Base-by-base conservation (phyloP, 2,113 vertebrate species). In the Ranitomeya variabilis region DNA sequence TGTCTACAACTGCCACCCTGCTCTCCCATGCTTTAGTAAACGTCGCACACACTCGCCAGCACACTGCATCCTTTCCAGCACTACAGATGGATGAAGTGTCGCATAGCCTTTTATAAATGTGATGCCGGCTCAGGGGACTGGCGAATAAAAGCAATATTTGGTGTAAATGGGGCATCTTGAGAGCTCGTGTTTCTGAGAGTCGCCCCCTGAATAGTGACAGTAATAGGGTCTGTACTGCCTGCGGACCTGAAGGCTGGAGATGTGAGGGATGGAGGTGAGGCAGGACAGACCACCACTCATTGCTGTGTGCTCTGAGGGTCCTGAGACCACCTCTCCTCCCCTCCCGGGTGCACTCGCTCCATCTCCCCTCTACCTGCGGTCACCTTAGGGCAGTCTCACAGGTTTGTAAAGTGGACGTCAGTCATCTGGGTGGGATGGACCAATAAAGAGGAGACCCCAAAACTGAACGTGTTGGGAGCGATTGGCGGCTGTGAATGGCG, bases 401-500 rank as follows among this genome's bases (percentile, higher is more conserved):
- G 52, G 45, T 67, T 16, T 71, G 59, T 66, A 52, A 64, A 23
- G 73, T 54, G 69, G 71, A 55, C 77, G 80, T 83, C 71, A 52
- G 37, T 76, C 73, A 83, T 89, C 19, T 64, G 31, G 37, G 55
- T 64, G 87, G 73, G 60, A 19, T 78, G 80, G 87, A 52, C 80
- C 74, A 84, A 64, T 74, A 89, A 88, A 69, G 64, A 77, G 51
- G 37, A 77, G n/a, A 77, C 71, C 67, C 57, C 71, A 79, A 85
- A 89, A 62, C 69, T 76, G 59, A 64, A 57, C 57, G n/a, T 23
- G 74, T 16, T 8, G 45, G 87, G 71, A 77, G 64, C 77, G 71
- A 67, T 55, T 84, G 31, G 57, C 86, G 51, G 31, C 26, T 1
- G 26, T 31, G 26, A 31, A 31, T 31, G 31, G 64, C 14, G 15